Conservation (phyloP, 2,888 invertebrate species). For the Napeogenes inachia region DNA sequence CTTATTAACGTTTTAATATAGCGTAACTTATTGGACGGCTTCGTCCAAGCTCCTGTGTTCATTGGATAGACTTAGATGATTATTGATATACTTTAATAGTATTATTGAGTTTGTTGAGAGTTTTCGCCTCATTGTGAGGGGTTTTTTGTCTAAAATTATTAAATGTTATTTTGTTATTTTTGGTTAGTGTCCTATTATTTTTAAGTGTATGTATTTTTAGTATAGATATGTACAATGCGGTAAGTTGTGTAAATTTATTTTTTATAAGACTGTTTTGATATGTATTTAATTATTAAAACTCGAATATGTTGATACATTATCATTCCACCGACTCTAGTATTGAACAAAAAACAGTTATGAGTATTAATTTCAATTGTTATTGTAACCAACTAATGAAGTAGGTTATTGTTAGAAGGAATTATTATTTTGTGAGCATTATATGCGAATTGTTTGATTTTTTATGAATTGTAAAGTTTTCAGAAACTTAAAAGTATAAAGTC, state of each 20-base stretch:
- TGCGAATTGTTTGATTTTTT: neutral
- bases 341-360: constrained; percentile 14
- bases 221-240: constrained; percentile 46
- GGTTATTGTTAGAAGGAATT: neutral
- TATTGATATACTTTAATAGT: constrained; percentile 23
- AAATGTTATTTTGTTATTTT: no score
- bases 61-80: constrained; percentile 53
- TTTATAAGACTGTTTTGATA: constrained; percentile 69
- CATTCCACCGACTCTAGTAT: constrained; percentile 66
- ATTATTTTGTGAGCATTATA: neutral
- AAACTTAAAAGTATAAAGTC: no score
- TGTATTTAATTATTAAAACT: constrained; percentile 54
- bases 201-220: neutral
- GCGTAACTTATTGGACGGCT: constrained; percentile 3
- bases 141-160: no score
- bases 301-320: constrained; percentile 46
- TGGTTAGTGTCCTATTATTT: no score
- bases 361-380: constrained; percentile 6
- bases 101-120: constrained; percentile 2
- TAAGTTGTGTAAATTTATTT: constrained; percentile 35
- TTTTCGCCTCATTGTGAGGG: no score
- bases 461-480: no score
- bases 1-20: neutral
- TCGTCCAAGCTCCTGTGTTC: constrained; percentile 67
- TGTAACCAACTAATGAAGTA: neutral